A percentile compares a stretch with the other conserved stretches of the same genome.
Evolutionary conservation across 2,888 invertebrate genomes (phyloP).

Genomic region (Penaeus monodon): DNA sequence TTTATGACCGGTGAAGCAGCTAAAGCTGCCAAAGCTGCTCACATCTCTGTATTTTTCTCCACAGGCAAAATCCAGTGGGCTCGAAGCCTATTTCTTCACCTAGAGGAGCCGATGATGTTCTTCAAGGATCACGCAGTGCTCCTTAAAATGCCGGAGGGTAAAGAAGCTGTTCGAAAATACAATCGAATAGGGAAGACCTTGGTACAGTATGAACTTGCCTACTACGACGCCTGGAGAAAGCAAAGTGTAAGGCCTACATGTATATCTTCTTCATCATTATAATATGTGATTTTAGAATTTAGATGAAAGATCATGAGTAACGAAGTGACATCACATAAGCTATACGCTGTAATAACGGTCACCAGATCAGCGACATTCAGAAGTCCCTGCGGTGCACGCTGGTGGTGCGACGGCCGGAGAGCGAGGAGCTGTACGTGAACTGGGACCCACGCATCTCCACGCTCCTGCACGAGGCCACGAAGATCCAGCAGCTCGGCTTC

Average conservation of each 20-base stretch:
- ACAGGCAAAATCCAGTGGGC: slow-evolving; percentile 88
- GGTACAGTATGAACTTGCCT: slow-evolving; percentile 60
- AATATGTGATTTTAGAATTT: no score
- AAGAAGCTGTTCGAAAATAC: slow-evolving; percentile 61
- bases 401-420: slow-evolving; percentile 68
- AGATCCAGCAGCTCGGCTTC: slow-evolving; percentile 69
- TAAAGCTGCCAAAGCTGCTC: no score
- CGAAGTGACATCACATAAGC: no score
- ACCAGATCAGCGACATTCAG: slow-evolving; percentile 64
- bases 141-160: slow-evolving; percentile 62
- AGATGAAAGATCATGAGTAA: no score
- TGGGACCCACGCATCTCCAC: slow-evolving; percentile 80
- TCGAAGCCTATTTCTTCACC: slow-evolving; percentile 80
- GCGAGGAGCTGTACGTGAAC: slow-evolving; percentile 70
- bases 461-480: slow-evolving; percentile 73
- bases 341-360: no score
- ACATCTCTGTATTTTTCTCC: neutral
- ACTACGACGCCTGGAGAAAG: slow-evolving; percentile 58
- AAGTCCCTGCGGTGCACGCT: slow-evolving; percentile 67
- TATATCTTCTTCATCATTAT: no score
- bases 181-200: slow-evolving; percentile 58
- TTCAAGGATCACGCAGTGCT: slow-evolving; percentile 67
- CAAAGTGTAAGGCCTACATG: slow-evolving; percentile 42
- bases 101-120: slow-evolving; percentile 82
- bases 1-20: no score